Percentiles rank a stretch among this genome's conserved stretches.
Evolutionary conservation across 2,797 vertebrate species (phyloP).

Genomic region (Zenarchopterus dispar): DNA sequence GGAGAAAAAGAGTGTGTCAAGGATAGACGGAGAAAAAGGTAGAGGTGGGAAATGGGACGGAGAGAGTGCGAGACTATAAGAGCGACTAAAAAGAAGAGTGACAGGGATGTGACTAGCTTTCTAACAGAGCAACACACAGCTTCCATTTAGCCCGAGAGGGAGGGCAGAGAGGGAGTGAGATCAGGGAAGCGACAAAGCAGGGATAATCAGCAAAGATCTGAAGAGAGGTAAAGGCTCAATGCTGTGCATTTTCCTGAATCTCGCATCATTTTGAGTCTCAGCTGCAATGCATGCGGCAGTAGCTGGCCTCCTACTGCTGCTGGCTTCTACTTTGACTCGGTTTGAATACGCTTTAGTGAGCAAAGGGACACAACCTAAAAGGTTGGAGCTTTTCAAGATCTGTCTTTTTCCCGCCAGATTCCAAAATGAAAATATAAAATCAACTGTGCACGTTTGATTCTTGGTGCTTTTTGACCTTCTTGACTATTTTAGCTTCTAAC

Average conservation of each 20-base stretch:
- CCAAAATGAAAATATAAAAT: not conserved
- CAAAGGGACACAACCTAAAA: constrained; percentile 1
- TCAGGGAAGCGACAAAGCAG: constrained; percentile 58
- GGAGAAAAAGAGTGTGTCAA: constrained; percentile 48
- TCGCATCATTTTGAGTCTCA: constrained; percentile 41
- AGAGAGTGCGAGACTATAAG: constrained; percentile 69
- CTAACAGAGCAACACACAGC: constrained; percentile 83
- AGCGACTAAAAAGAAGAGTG: constrained; percentile 75
- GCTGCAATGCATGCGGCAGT: constrained; percentile 31
- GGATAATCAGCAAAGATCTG: constrained; percentile 72
- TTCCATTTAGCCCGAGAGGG: constrained; percentile 80
- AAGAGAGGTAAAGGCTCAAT: constrained; percentile 53
- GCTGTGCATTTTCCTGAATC: constrained; percentile 14
- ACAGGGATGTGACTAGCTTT: constrained; percentile 85
- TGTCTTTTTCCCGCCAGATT: too few species aligned
- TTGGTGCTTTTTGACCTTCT: not conserved
- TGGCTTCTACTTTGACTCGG: constrained; percentile 33
- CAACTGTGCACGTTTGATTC: not conserved
- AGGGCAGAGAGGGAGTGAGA: constrained; percentile 54
- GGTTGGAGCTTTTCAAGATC: too few species aligned
- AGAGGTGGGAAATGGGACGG: constrained; percentile 68
- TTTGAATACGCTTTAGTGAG: constrained; percentile 36
- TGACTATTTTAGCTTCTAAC: not conserved
- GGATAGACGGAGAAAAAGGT: constrained; percentile 65
- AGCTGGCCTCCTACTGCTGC: constrained; percentile 15